Evolutionary conservation across 2,113 vertebrate species (phyloP), one percentile per base, ranked within the genome.

Genomic region (Vulpes ferrilata): DNA sequence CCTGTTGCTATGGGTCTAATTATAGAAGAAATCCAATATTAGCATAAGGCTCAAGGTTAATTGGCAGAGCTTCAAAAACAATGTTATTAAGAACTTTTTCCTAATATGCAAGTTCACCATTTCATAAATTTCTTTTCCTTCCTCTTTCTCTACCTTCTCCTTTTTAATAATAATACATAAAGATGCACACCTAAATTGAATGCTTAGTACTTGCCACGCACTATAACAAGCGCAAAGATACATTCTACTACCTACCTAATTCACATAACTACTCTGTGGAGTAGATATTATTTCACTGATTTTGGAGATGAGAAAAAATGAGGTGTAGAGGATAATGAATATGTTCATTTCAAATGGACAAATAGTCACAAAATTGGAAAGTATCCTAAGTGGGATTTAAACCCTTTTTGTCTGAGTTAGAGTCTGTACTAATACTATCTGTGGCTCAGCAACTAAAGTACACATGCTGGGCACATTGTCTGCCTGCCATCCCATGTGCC

Each of bases 21-120:
- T 59, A 71, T 59, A 53, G 25, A 35, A 57, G 67, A 92, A 90
- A 73, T 19, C 27, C 27, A 73, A 9, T 90, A 76, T 55, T 89
- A 87, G 71, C 55, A 57, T 20, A 83, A 76, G 11, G 22, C 57
- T 92, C 62, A 81, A 78, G 23, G n/a, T 96, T 93, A 85, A 93
- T 17, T 53, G 79, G 38, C 62, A 96, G 60, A 15, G 9, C 57
- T 60, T 95, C 62, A 69, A 76, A 96, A 93, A 38, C 22, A 83
- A 74, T 30, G 4, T 82, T n/a, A 57, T 43, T 60, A 86, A 90
- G 64, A 65, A 73, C n/a, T n/a, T 60, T 89, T 59, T 69, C 7
- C 16, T 71, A 59, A 71, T 23, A 23, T 13, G 60, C 64, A 53
- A 43, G 5, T 65, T 91, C 17, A 17, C 32, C 16, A 27, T 60